phyloP scores from a whole-genome alignment of 2,113 vertebrate genomes.

The Dicerorhinus sumatrensis region DNA sequence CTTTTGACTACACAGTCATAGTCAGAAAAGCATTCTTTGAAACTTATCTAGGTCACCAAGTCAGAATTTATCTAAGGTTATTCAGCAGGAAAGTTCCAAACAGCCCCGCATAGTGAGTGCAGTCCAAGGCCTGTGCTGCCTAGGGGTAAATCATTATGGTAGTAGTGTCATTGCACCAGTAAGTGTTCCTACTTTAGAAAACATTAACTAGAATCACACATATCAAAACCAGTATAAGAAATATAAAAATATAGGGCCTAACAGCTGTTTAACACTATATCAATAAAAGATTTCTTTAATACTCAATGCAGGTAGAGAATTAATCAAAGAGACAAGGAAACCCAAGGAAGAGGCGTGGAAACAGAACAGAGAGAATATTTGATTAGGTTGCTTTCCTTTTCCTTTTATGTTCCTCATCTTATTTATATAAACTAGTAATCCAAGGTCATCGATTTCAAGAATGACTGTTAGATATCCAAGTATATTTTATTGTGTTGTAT shows the following conservation, averaged over 20 bases:
- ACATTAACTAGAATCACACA: background rate
- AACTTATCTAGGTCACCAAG: background rate
- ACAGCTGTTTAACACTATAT: background rate
- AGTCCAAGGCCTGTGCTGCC: background rate
- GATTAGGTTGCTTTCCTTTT: background rate
- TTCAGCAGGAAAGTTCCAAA: background rate
- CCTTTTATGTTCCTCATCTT: background rate
- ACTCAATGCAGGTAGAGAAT: background rate
- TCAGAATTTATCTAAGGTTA: background rate
- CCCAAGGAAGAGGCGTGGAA: background rate
- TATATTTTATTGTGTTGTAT: background rate
- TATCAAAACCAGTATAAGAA: background rate
- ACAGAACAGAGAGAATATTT: background rate
- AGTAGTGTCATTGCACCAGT: background rate
- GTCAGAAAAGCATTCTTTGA: background rate
- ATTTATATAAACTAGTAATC: background rate
- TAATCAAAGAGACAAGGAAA: background rate
- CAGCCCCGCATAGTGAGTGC: background rate
- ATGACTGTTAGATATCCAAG: background rate
- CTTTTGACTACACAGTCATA: background rate
- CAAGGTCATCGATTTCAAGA: background rate
- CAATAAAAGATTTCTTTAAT: background rate
- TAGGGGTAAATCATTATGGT: background rate
- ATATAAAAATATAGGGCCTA: background rate
- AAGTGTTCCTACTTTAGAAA: slow-evolving; percentile 9